Base-by-base conservation (phyloP, 2,113 vertebrate genomes). In the Leptobrachium ailaonicum region DNA sequence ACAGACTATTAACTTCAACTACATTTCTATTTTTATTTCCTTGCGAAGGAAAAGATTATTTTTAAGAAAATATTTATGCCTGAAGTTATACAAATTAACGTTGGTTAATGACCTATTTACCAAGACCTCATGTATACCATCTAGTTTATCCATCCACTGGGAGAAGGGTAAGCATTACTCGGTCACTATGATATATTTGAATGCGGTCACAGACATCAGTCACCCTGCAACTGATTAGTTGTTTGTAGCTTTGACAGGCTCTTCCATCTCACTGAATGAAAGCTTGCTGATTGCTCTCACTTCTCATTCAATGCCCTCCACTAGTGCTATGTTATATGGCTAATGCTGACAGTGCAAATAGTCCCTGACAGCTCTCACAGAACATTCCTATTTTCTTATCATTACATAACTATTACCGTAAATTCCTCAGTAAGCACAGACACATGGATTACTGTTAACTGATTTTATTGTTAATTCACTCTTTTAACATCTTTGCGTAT, bases 81-180 rank as follows among this genome's bases (percentile, higher is more conserved):
- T 88, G 87, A 86, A 47, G 64, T 82, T 64, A 75, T 83, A 86
- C 84, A 90, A 90, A 92, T 95, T 94, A 95, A 92, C 86, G 68
- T 10, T 90, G 94, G 95, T 95, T 96, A 96, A 97, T 95, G 91
- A 94, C 92, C 86, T 94, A 92, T 95, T 95, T 96, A 87, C 89
- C 89, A 87, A 89, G 89, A 92, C 88, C 88, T 88, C 87, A 91
- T 94, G 94, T 91, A 95, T 96, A 95, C 95, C 89, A 90, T 88
- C 85, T 86, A 89, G 88, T 94, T 95, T 94, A 95, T 94, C 90
- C 85, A 89, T 93, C 91, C 90, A 88, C 87, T 88, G 90, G 87
- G 86, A 93, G 85, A 89, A 90, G 41, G 73, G 88, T 90, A 85
- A 91, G 90, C 92, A 91, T 88, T 92, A 85, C 88, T 94, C 91